Evolutionary conservation across 2,888 invertebrate genomes (phyloP).

Genomic region (Chorisops tibialis): DNA sequence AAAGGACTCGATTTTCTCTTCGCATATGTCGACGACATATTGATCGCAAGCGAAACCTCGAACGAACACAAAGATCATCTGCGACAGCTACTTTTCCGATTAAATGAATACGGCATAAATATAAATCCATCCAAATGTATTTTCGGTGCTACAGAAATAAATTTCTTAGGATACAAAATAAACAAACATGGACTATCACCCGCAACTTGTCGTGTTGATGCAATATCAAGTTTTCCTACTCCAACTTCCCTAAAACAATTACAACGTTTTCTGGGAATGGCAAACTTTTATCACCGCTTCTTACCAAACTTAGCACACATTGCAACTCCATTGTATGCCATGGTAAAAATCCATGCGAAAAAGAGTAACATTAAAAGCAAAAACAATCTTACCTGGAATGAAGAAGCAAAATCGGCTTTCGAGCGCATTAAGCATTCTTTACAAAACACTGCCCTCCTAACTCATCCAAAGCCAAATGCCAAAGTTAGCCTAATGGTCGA

Average conservation of each 20-base stretch:
- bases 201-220: constrained; percentile 3
- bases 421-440: constrained; percentile 22
- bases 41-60: constrained; percentile 19
- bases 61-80: neutral
- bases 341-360: neutral
- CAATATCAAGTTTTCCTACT: constrained; percentile 3
- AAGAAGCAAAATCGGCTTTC: neutral
- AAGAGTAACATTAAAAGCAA: neutral
- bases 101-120: neutral
- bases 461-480: constrained; percentile 41
- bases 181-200: constrained; percentile 2
- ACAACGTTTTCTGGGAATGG: constrained; percentile 24
- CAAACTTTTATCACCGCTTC: constrained; percentile 22
- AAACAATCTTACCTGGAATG: neutral
- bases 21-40: constrained; percentile 32
- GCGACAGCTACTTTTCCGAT: neutral
- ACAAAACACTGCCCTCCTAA: constrained; percentile 38
- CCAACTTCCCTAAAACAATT: constrained; percentile 17
- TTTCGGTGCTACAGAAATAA: neutral
- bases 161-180: constrained; percentile 14
- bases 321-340: neutral
- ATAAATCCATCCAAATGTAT: neutral
- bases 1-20: too few species aligned
- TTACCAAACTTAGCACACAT: constrained; percentile 7
- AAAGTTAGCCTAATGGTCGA: constrained; percentile 35